These are phyloP conservation scores for Podarcis raffonei DNA, from an alignment of 2,113 vertebrate species.

Conservation along the genomic window DNA sequence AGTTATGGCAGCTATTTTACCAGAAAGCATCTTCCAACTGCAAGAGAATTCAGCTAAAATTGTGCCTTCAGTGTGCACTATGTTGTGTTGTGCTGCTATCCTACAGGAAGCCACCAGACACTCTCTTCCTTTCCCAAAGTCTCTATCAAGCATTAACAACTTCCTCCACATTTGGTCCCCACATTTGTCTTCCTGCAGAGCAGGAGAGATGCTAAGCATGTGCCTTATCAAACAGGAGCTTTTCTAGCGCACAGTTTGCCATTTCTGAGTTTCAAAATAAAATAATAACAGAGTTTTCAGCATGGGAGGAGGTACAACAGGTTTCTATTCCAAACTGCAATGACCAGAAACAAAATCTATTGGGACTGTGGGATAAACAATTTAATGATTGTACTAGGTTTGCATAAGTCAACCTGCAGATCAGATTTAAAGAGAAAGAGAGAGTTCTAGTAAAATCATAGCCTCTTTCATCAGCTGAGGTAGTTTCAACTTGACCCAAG, in stretches of 20 bases:
- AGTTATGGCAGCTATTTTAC: no score
- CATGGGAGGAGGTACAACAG: no score
- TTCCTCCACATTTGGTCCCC: not conserved
- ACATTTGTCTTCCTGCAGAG: not conserved
- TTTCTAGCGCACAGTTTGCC: not conserved
- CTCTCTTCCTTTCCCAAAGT: not conserved
- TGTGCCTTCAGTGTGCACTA: not conserved
- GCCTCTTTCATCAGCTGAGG: not conserved
- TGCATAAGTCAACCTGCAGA: not conserved
- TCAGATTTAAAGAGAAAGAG: not conserved
- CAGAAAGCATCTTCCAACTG: not conserved
- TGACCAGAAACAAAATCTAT: not conserved
- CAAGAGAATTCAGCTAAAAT: not conserved
- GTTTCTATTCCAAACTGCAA: no score
- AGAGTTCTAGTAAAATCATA: constrained; percentile 23
- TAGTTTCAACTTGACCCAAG: not conserved
- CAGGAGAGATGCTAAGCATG: not conserved
- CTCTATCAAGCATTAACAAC: not conserved
- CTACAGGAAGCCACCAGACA: not conserved
- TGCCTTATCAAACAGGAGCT: not conserved
- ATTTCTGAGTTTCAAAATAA: not conserved
- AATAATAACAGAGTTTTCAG: no score
- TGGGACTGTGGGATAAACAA: not conserved
- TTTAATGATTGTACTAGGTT: accelerated
- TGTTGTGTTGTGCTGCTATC: accelerated